phyloP scores from a whole-genome alignment of 2,888 invertebrate genomes.

The Synergus gifuensis region DNA sequence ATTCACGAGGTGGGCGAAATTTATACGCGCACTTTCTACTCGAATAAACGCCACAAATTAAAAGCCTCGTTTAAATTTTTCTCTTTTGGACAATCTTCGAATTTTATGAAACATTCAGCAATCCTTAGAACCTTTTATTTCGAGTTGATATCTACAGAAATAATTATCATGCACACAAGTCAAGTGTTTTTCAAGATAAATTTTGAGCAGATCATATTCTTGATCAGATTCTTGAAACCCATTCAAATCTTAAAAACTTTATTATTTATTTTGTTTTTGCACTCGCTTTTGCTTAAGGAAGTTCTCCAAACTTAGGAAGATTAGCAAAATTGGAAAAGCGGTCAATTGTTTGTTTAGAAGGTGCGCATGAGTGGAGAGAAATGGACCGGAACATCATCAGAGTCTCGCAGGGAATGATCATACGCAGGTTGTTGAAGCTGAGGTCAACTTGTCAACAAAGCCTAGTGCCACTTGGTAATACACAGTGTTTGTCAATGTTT shows the following conservation, averaged over 20 bases:
- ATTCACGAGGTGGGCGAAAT: slow-evolving; percentile 32
- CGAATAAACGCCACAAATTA: slow-evolving; percentile 37
- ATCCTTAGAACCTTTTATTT: neutral
- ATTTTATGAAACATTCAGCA: neutral
- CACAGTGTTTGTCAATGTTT: slow-evolving; percentile 71
- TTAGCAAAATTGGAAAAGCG: neutral
- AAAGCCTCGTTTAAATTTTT: slow-evolving; percentile 12
- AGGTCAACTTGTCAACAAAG: slow-evolving; percentile 71
- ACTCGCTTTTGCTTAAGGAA: too few species aligned
- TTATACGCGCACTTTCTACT: slow-evolving; percentile 17
- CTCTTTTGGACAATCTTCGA: neutral
- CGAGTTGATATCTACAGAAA: too few species aligned
- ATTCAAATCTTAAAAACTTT: too few species aligned
- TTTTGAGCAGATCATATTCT: too few species aligned
- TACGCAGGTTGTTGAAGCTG: slow-evolving; percentile 59
- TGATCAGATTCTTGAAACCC: too few species aligned
- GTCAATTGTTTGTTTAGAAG: slow-evolving; percentile 8
- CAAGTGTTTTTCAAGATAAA: too few species aligned
- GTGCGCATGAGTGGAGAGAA: slow-evolving; percentile 53
- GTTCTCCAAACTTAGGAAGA: neutral
- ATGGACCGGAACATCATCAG: slow-evolving; percentile 67
- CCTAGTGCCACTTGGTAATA: slow-evolving; percentile 55
- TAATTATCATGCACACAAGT: too few species aligned
- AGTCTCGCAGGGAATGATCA: slow-evolving; percentile 61
- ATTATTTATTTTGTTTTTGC: too few species aligned